Base-by-base conservation (phyloP, 2,888 invertebrate genomes). In the Melanotus villosus region DNA sequence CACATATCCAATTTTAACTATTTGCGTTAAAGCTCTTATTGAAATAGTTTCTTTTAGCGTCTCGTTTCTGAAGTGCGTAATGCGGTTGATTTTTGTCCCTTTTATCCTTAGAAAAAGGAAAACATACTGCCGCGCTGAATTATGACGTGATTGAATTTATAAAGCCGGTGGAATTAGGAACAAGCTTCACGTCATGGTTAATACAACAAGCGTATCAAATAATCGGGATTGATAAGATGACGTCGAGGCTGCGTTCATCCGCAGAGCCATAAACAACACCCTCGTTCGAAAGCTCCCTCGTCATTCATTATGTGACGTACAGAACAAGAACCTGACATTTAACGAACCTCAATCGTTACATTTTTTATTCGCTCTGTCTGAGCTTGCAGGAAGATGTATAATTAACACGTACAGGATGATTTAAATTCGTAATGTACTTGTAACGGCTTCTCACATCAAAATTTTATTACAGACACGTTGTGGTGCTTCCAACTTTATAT, bases 1-100 rank as follows among this genome's bases (percentile, higher is more conserved):
- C 54, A 56, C 54, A 64, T 52, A 64, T 64, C 64, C 43, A 54
- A 64, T 64, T 64, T 64, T 64, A 54, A 64, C 64, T 64, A 64
- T 56, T 56, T 64, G 64, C 64, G 50, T 56, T 64, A 43, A 41
- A 34, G 52, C 36, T 30, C 43, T 56, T 56, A 64, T 54, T 64
- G 64, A 64, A 64, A 62, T 47, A 62, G 47, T 62, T 50, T 52
- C 47, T 62, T 62, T 52, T 52, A 34, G 32, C 52, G 32, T 18
- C 32, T 16, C 52, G 52, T 32, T 47, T 45, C n/a, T 2, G 12
- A 10, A 43, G 26, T 9, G 32, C 30, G 12, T 32, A 32, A 9
- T 52, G 32, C 18, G 32, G 52, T 7, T n/a, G 47, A 47, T 47
- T 47, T 26, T 47, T 47, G 47, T 32, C 4, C n/a, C 12, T 52